Evolutionary conservation across 2,797 vertebrate genomes (phyloP).

Genomic region (Varecia variegata): DNA sequence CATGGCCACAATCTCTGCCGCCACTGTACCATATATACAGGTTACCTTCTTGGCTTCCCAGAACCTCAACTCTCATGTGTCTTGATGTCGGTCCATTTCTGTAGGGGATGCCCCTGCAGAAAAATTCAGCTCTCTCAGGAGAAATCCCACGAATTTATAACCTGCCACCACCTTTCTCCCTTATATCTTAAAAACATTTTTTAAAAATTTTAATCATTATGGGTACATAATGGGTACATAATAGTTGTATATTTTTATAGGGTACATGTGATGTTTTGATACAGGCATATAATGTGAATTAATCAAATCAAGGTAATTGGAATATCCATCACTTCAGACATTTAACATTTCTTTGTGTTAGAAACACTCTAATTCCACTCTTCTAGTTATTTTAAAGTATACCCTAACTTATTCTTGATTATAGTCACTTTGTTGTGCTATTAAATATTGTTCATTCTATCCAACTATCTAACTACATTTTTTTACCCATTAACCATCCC

Average conservation of each 20-base stretch:
- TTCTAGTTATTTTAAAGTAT: background rate
- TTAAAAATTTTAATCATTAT: background rate
- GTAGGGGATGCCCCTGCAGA: background rate
- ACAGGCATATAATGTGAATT: background rate
- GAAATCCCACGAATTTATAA: background rate
- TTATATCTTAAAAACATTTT: background rate
- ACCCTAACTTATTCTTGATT: background rate
- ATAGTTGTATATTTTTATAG: background rate
- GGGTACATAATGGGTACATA: background rate
- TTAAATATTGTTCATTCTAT: background rate
- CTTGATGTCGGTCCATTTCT: background rate
- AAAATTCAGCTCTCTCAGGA: background rate
- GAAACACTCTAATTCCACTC: background rate
- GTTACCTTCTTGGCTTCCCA: background rate
- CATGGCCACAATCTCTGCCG: background rate
- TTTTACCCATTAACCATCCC: background rate
- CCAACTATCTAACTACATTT: background rate
- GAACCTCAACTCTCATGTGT: accelerated
- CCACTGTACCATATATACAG: accelerated
- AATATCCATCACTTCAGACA: background rate
- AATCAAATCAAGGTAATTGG: background rate
- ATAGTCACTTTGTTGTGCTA: background rate
- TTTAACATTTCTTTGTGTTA: background rate
- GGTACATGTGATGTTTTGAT: background rate
- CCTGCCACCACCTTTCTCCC: background rate